Conservation (phyloP, 2,888 invertebrate species). For the Lordiphosa andalusiaca region DNA sequence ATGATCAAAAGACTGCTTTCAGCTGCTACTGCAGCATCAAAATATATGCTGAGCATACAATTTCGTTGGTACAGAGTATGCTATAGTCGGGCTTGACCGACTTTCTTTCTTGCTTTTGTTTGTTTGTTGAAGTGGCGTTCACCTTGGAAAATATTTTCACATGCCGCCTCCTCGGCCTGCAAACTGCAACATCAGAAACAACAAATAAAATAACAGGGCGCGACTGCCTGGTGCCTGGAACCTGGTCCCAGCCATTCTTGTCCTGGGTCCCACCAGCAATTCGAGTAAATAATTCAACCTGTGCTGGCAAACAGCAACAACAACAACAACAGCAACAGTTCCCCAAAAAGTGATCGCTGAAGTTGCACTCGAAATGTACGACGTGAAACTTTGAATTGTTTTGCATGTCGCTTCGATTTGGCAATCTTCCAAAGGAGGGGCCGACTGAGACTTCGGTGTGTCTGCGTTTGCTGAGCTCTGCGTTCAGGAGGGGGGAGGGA, state of each 20-base stretch:
- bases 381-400: slow-evolving; percentile 79
- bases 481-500: no score
- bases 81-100: no score
- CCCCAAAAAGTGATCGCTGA: slow-evolving; percentile 78
- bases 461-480: no score
- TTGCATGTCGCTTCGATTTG: slow-evolving; percentile 75
- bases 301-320: slow-evolving; percentile 36
- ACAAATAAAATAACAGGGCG: slow-evolving; percentile 51
- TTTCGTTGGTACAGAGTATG: no score
- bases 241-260: slow-evolving; percentile 13
- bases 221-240: slow-evolving; percentile 53
- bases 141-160: slow-evolving; percentile 74
- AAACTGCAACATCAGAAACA: slow-evolving; percentile 44
- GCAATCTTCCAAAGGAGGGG: slow-evolving; percentile 41
- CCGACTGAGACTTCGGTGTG: slow-evolving; percentile 3
- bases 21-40: no score
- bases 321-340: slow-evolving; percentile 24
- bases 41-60: no score
- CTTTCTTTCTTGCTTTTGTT: no score
- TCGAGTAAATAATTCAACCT: slow-evolving; percentile 59
- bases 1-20: no score
- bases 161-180: slow-evolving; percentile 49
- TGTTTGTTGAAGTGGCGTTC: slow-evolving; percentile 56
- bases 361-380: slow-evolving; percentile 78
- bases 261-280: slow-evolving; percentile 24